These are phyloP conservation scores for Strigamia maritima DNA, from an alignment of 2,888 invertebrate species.

Conservation along the genomic window DNA sequence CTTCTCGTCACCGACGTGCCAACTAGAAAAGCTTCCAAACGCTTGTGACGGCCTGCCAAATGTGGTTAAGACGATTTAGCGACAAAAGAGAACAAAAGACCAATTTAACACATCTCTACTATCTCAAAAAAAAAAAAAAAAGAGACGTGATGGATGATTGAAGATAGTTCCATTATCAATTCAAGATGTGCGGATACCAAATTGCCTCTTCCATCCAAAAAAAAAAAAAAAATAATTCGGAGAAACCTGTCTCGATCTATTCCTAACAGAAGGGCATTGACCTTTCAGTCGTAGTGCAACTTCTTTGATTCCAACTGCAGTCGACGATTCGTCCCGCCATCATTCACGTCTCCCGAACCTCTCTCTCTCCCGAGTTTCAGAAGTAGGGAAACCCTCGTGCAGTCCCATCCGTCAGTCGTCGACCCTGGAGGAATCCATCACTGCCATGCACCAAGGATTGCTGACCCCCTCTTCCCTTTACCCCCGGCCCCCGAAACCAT, in stretches of 20 bases:
- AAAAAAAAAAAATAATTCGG: too few relatives aligned
- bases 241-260: neutral
- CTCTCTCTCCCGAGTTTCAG: too few relatives aligned
- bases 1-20: neutral
- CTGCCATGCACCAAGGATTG: neutral
- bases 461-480: neutral
- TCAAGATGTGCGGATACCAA: neutral
- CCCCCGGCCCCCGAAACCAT: neutral
- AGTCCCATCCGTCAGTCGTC: slow-evolving; percentile 11
- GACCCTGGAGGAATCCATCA: slow-evolving; percentile 20
- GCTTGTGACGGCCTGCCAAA: slow-evolving; percentile 6
- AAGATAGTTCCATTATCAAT: neutral
- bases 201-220: neutral
- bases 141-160: neutral
- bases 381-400: neutral
- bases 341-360: neutral
- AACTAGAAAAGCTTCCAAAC: neutral
- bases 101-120: neutral
- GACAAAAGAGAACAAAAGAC: neutral
- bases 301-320: neutral
- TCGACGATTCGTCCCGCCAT: neutral
- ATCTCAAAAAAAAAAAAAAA: neutral
- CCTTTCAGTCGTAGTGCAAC: neutral
- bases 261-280: neutral
- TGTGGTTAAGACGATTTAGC: neutral